phyloP scores from a whole-genome alignment of 2,113 vertebrate species.

The Corythaeola cristata region DNA sequence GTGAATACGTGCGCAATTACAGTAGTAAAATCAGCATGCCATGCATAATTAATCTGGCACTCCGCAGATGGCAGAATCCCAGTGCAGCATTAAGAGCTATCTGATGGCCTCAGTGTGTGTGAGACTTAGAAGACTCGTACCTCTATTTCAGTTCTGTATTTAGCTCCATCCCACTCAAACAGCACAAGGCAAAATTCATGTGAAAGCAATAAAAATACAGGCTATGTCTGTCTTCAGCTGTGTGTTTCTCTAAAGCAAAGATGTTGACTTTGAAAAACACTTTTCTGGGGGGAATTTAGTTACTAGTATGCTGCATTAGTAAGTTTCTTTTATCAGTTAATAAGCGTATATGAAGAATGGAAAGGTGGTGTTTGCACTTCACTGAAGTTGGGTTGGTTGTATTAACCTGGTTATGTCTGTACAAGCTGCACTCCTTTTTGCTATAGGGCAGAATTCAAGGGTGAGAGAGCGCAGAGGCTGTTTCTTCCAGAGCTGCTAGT shows the following conservation, averaged over 20 bases:
- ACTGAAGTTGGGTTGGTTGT: not conserved
- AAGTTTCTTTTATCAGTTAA: not conserved
- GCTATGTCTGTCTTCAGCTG: not conserved
- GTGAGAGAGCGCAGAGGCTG: not conserved
- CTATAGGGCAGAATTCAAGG: not conserved
- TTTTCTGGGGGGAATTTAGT: not conserved
- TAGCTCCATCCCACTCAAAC: not conserved
- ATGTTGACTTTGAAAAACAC: not conserved
- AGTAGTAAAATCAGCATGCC: not conserved
- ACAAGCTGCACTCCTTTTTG: not conserved
- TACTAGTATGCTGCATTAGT: not conserved
- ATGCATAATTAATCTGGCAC: not conserved
- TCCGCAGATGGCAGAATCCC: not conserved
- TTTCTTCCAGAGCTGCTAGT: not conserved
- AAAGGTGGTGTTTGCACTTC: not conserved
- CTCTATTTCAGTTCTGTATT: not conserved
- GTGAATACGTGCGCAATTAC: constrained; percentile 15
- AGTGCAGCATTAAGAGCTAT: not conserved
- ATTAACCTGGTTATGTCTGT: not conserved
- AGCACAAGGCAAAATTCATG: not conserved
- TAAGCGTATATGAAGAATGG: not conserved
- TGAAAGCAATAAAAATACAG: not conserved
- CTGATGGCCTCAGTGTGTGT: not conserved
- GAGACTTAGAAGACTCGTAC: not conserved
- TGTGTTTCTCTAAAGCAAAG: not conserved